Conservation (phyloP, 1,140 invertebrate species). For the Drosophila mojavensis region DNA sequence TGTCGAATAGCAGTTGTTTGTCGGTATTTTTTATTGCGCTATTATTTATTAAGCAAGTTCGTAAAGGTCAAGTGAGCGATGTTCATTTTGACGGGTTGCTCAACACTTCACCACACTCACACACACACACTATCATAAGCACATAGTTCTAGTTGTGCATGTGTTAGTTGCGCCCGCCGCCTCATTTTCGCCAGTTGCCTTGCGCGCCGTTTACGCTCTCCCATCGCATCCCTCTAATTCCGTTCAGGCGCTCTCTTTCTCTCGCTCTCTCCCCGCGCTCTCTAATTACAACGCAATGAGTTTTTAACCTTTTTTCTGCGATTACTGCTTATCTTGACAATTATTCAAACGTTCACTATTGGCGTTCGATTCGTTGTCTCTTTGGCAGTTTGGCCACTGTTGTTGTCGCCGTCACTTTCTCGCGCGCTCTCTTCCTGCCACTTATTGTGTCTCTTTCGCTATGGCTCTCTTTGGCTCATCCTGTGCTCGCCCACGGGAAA, state of each 20-base stretch:
- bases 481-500: conserved; percentile 41
- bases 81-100: conserved; percentile 58
- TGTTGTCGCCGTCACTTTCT: neutral
- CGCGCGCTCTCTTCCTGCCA: neutral
- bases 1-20: conserved; percentile 14
- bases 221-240: neutral
- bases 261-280: conserved; percentile 9
- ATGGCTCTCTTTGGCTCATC: conserved; percentile 6
- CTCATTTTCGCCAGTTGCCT: conserved; percentile 42
- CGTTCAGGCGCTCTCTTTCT: conserved; percentile 15
- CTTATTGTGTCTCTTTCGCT: neutral
- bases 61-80: conserved; percentile 67
- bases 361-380: conserved; percentile 34
- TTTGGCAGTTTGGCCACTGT: conserved; percentile 1
- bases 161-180: conserved; percentile 19
- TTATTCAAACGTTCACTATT: conserved; percentile 34
- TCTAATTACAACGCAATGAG: conserved; percentile 18
- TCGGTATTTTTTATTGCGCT: conserved; percentile 38
- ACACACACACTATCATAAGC: conserved; percentile 6
- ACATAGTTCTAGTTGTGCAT: neutral
- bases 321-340: neutral
- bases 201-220: conserved; percentile 25
- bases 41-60: conserved; percentile 69
- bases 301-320: neutral
- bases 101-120: conserved; percentile 34